These are phyloP conservation scores for Cosmia pyralina DNA, from an alignment of 2,888 invertebrate species.

Conservation along the genomic window DNA sequence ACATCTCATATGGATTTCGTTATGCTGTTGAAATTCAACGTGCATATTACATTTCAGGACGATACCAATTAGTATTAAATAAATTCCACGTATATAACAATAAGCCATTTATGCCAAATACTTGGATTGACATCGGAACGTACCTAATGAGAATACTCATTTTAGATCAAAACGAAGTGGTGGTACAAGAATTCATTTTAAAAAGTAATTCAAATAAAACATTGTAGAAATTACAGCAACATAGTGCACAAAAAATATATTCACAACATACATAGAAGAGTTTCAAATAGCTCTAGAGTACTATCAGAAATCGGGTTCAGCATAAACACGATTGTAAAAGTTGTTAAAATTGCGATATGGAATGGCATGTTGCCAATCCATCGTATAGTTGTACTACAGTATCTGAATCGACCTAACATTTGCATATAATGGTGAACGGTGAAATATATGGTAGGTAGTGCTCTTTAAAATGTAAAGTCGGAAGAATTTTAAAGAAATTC, in stretches of 20 bases:
- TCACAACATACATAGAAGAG: background rate
- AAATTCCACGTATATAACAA: background rate
- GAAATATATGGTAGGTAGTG: background rate
- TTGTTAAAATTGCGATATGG: constrained; percentile 53
- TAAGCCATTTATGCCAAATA: background rate
- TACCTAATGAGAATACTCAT: too few relatives aligned
- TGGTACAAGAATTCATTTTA: background rate
- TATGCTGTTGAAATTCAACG: background rate
- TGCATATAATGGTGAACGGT: constrained; percentile 14
- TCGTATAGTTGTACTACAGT: constrained; percentile 17
- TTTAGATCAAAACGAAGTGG: background rate
- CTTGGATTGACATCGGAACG: too few relatives aligned
- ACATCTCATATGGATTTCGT: background rate
- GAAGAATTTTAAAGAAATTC: background rate
- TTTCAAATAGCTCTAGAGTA: constrained; percentile 14
- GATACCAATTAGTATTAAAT: background rate
- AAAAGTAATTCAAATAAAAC: background rate
- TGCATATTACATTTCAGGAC: background rate
- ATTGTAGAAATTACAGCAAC: background rate
- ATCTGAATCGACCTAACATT: constrained; percentile 27
- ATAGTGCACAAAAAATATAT: background rate
- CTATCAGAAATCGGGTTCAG: constrained; percentile 36
- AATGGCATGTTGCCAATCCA: constrained; percentile 54
- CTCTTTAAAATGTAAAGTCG: background rate
- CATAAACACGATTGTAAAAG: constrained; percentile 47